phyloP scores from a whole-genome alignment of 1,140 invertebrate species.

The Acromyrmex echinatior region DNA sequence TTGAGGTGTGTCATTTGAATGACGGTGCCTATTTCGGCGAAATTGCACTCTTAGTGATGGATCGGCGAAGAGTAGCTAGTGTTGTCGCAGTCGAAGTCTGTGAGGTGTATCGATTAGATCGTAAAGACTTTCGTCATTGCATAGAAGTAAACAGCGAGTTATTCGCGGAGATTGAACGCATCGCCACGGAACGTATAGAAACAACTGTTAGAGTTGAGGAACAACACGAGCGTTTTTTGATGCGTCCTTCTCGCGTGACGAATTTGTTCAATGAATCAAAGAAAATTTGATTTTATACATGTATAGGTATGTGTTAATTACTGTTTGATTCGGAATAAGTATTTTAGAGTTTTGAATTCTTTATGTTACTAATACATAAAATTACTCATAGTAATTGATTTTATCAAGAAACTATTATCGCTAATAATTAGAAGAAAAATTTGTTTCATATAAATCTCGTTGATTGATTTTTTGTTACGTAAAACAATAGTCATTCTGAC shows the following conservation, averaged over 20 bases:
- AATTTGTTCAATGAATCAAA: slow-evolving; percentile 9
- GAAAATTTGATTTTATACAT: background rate
- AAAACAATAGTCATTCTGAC: slow-evolving; percentile 63
- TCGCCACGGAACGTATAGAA: slow-evolving; percentile 81
- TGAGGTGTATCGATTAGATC: slow-evolving; percentile 83
- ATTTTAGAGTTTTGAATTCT: background rate
- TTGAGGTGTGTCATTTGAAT: slow-evolving; percentile 86
- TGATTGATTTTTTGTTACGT: background rate
- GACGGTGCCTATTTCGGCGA: slow-evolving; percentile 88
- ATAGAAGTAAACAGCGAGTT: slow-evolving; percentile 79
- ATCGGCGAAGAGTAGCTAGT: slow-evolving; percentile 83
- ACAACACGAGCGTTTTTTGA: slow-evolving; percentile 76
- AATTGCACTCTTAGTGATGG: slow-evolving; percentile 83
- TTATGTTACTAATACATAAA: background rate
- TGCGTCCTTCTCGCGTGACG: slow-evolving; percentile 39
- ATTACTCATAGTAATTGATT: slow-evolving; percentile 30
- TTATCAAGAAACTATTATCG: background rate
- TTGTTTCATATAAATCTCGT: background rate
- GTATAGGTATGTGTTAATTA: background rate
- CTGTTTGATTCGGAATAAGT: background rate
- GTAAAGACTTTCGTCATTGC: slow-evolving; percentile 86
- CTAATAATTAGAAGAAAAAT: background rate
- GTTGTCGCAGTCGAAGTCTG: slow-evolving; percentile 83
- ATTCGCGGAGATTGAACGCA: slow-evolving; percentile 80
- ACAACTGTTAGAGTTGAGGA: slow-evolving; percentile 80